A percentile compares a stretch with the other conserved stretches of the same genome.
phyloP scores from a whole-genome alignment of 1,140 invertebrate species.

The Macrocentrus cingulum region DNA sequence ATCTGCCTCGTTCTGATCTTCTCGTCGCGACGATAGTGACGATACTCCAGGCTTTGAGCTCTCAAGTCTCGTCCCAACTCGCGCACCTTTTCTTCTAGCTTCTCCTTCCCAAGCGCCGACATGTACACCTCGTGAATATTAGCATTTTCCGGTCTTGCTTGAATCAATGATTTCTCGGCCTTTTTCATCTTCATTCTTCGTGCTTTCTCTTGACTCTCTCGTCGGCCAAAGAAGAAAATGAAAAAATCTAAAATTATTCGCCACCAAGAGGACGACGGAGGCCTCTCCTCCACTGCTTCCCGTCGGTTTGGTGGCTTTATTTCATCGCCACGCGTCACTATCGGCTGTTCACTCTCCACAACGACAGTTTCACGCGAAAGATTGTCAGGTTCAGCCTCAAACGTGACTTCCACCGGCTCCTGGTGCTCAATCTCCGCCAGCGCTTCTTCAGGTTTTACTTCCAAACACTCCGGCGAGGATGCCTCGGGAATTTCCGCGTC shows the following conservation, averaged over 20 bases:
- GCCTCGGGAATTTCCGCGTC: background rate
- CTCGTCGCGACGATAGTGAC: conserved; percentile 7
- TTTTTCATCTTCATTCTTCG: conserved; percentile 3
- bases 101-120: conserved; percentile 2
- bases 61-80: conserved; percentile 25
- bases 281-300: background rate
- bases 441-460: background rate
- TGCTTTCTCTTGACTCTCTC: conserved; percentile 6
- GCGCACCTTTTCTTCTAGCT: conserved; percentile 30
- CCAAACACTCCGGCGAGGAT: background rate
- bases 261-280: conserved; percentile 17
- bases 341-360: background rate
- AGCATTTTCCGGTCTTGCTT: background rate
- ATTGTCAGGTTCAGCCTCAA: background rate
- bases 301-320: background rate
- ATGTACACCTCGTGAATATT: conserved; percentile 9
- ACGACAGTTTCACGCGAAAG: background rate
- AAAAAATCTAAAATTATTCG: conserved; percentile 15
- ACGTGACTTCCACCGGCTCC: background rate
- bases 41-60: conserved; percentile 6
- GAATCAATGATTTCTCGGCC: conserved; percentile 4
- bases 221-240: background rate
- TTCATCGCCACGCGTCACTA: background rate
- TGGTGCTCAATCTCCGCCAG: background rate
- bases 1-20: conserved; percentile 26